A percentile compares a stretch with the other conserved stretches of the same genome.
Evolutionary conservation across 2,888 invertebrate species (phyloP).

Genomic region (Phasia obesa): DNA sequence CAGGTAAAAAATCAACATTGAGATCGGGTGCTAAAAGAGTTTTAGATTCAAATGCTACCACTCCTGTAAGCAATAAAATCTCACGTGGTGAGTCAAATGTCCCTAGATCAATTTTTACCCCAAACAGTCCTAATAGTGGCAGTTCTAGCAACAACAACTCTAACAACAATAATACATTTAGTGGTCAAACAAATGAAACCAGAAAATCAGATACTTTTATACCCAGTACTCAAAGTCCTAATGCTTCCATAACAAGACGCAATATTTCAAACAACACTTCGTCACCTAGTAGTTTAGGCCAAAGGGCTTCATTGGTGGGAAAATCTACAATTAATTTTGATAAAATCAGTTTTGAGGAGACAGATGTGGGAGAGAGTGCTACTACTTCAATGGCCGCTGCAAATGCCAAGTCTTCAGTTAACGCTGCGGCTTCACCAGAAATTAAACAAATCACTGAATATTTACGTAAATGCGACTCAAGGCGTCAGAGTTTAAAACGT

Average conservation of each 20-base stretch:
- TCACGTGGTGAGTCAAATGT: slow-evolving; percentile 23
- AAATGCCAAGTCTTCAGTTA: slow-evolving; percentile 27
- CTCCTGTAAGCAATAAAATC: slow-evolving; percentile 56
- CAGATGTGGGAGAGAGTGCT: slow-evolving; percentile 65
- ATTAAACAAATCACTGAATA: slow-evolving; percentile 80
- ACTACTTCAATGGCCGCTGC: slow-evolving; percentile 7
- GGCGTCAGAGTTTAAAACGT: slow-evolving; percentile 77
- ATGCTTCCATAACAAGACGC: slow-evolving; percentile 25
- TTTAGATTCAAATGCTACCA: slow-evolving; percentile 27
- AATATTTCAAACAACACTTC: slow-evolving; percentile 16
- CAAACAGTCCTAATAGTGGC: slow-evolving; percentile 30
- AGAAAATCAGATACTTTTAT: slow-evolving; percentile 72
- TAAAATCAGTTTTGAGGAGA: slow-evolving; percentile 80
- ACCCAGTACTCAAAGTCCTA: slow-evolving; percentile 75
- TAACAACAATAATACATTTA: slow-evolving; percentile 5
- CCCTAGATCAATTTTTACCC: slow-evolving; percentile 70
- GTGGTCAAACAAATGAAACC: slow-evolving; percentile 32
- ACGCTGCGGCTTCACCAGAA: slow-evolving; percentile 75
- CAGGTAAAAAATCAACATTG: slow-evolving; percentile 41
- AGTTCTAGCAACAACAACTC: slow-evolving; percentile 24
- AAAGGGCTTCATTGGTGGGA: slow-evolving; percentile 70
- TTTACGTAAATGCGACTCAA: slow-evolving; percentile 77
- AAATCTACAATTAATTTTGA: slow-evolving; percentile 79
- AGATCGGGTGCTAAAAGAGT: slow-evolving; percentile 15
- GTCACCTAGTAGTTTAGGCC: slow-evolving; percentile 60